Base-by-base conservation (phyloP, 2,797 vertebrate species). In the Halcyon badia region DNA sequence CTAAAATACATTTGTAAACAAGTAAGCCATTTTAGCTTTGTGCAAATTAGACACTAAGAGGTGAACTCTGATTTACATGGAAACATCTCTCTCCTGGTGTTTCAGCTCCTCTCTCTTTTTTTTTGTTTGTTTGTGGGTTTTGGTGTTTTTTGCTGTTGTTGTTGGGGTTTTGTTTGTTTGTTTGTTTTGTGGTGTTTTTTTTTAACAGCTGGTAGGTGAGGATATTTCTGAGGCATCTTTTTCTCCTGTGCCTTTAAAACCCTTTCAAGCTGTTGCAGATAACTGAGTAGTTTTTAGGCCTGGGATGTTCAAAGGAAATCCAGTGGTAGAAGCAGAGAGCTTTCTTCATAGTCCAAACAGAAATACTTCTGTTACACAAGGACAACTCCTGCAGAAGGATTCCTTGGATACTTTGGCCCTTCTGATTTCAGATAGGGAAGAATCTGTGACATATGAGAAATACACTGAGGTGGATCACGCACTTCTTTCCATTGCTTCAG, bases 401-500 rank as follows among this genome's bases (percentile, higher is more conserved):
- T 93, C 91, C 85, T 71, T n/a, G 72, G 44, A 90, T 93, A 54
- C 64, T 85, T 84, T 48, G 54, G 26, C 48, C 58, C 42, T 73
- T 90, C 83, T 66, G 64, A 79, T 93, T 93, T 92, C 78, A 90
- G 83, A 80, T 5, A 56, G 83, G 71, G 75, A 94, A 93, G 86
- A 90, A 96, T 87, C 46, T 37, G 62, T 89, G 92, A 89, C 88
- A 95, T 54, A 73, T 3, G 83, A 95, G 95, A 95, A 96, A 76
- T 51, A 66, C 68, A 51, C 41, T 0, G 41, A 91, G 70, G 62
- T 84, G 80, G 86, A 91, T 86, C 85, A 86, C 5, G 3, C 21
- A n/a, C 56, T 83, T 83, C 82, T 96, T 96, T 91, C 93, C 90
- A 90, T 82, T 73, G 86, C 81, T 87, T 93, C 89, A 89, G 81